phyloP scores from a whole-genome alignment of 2,888 invertebrate genomes.

The Microplitis manilae region DNA sequence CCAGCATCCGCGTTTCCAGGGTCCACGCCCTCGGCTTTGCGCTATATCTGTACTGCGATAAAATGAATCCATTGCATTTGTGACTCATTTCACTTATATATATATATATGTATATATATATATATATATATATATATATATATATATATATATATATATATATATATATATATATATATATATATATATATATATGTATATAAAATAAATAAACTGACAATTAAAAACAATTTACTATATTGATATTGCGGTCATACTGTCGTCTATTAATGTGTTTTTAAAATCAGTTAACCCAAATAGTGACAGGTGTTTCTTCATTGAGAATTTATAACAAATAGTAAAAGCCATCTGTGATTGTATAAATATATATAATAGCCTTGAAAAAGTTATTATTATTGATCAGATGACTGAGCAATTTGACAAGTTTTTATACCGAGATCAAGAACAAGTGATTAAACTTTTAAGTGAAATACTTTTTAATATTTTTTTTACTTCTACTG shows the following conservation, averaged over 20 bases:
- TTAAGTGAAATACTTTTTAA: background rate
- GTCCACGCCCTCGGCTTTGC: conserved; percentile 52
- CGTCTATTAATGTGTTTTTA: conserved; percentile 3
- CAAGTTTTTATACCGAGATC: background rate
- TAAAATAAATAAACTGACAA: background rate
- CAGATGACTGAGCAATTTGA: conserved; percentile 4
- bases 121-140: too few species aligned
- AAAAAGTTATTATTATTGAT: conserved; percentile 9
- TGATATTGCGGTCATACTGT: background rate
- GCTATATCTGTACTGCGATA: conserved; percentile 43
- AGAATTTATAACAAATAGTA: background rate
- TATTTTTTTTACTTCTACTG: background rate
- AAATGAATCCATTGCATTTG: conserved; percentile 20
- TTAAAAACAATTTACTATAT: background rate
- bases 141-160: too few species aligned
- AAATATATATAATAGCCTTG: background rate
- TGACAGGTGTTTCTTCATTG: conserved; percentile 4
- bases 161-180: too few species aligned
- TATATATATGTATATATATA: too few species aligned
- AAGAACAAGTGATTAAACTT: background rate
- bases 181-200: too few species aligned
- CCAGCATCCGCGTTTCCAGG: conserved; percentile 53
- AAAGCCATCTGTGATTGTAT: background rate
- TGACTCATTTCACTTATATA: conserved; percentile 4
- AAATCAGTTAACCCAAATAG: background rate